Base-by-base conservation (phyloP, 2,888 invertebrate species). In the Cantharis lateralis region DNA sequence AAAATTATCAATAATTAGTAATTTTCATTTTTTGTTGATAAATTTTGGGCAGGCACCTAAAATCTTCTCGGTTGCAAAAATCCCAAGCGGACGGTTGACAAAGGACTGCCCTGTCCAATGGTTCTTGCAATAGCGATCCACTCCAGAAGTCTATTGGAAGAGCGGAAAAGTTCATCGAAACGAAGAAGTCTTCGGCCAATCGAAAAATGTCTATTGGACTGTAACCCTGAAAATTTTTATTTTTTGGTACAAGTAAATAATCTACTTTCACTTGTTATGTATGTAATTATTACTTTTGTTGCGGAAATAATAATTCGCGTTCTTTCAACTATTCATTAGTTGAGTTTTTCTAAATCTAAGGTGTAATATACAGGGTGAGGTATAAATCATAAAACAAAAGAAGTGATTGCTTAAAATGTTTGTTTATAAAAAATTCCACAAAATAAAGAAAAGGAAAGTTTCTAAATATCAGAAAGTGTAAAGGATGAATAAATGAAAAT, bases 31-130 rank as follows among this genome's bases (percentile, higher is more conserved):
- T n/a, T n/a, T 48, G 7, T 7, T 48, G 48, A 0, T 7, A n/a
- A n/a, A 28, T 24, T 24, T 0, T 28, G 10, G 10, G n/a, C 2
- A 10, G 20, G 18, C 87, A 95, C 96, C 96, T 92, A 86, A 93
- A 97, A 85, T 98, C 97, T 80, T 94, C 92, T 72, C 93, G 91
- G 84, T 97, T 96, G 86, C 97, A 97, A 88, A 97, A 97, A 88
- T 97, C 97, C 95, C 97, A 97, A 0, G 97, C 96, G 0, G 97
- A 96, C 0, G 97, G 96, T 83, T 97, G 96, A 86, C 98, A 98
- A 72, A 96, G 91, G 0, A 95, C 91, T 11, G 93, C 92, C 10
- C 95, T 89, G 83, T 95, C 95, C 0, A 92, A 88, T 0, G 95
- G 95, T 86, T 96, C 95, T 82, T 94, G 93, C 63, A 98, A 89